Conservation (phyloP, 2,888 invertebrate species). For the Cryptus armator region DNA sequence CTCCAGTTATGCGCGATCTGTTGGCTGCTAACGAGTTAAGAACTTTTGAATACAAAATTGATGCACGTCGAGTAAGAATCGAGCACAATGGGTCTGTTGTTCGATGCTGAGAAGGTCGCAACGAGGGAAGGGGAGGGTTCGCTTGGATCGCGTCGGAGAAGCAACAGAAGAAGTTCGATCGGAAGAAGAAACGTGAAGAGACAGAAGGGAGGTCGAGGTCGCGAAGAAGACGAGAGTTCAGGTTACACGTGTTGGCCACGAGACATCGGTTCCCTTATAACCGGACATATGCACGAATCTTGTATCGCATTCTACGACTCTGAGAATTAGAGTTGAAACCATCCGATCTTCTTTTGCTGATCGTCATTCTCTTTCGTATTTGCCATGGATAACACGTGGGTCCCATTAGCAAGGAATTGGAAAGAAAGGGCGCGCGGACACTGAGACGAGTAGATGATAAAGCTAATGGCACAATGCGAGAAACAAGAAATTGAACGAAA, state of each 20-base stretch:
- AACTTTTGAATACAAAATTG: constrained; percentile 3
- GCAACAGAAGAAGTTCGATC: constrained; percentile 57
- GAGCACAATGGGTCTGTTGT: constrained; percentile 78
- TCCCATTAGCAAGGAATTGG: constrained; percentile 78
- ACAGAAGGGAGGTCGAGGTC: constrained; percentile 36
- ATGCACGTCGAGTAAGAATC: background rate
- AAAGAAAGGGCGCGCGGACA: constrained; percentile 74
- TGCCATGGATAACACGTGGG: constrained; percentile 77
- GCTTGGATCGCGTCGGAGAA: constrained; percentile 34
- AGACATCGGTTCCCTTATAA: constrained; percentile 27
- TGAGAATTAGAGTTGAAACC: background rate
- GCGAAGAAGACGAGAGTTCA: constrained; percentile 36
- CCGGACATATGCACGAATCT: constrained; percentile 36
- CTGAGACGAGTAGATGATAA: background rate
- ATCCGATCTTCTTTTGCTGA: constrained; percentile 4
- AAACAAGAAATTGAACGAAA: constrained; percentile 58
- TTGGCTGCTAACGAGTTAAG: background rate
- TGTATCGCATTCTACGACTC: constrained; percentile 40
- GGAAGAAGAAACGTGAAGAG: constrained; percentile 54
- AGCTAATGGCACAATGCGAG: background rate
- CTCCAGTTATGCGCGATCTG: background rate
- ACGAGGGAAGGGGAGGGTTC: constrained; percentile 66
- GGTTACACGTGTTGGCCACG: constrained; percentile 73
- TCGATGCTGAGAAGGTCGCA: constrained; percentile 67
- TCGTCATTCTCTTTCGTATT: constrained; percentile 31